phyloP scores from a whole-genome alignment of 2,113 vertebrate species.

The Neodontobutis hainanensis region DNA sequence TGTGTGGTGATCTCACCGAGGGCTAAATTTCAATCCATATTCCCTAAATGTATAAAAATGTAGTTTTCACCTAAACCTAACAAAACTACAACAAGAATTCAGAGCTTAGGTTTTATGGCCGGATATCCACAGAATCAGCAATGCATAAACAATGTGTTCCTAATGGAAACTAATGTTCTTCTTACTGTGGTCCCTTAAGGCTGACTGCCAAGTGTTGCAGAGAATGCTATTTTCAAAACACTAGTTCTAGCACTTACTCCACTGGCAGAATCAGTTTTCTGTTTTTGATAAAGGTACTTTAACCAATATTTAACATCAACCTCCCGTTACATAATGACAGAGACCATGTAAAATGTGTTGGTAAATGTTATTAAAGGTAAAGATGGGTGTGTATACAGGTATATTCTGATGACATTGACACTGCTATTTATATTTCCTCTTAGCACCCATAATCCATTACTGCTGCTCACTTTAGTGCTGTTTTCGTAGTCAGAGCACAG shows the following conservation, averaged over 20 bases:
- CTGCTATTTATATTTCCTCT: constrained; percentile 22
- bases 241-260: not conserved
- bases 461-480: constrained; percentile 4
- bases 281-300: not conserved
- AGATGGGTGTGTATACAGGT: not conserved
- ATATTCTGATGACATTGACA: constrained; percentile 8
- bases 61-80: no score
- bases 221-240: not conserved
- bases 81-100: no score
- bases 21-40: no score
- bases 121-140: not conserved
- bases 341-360: not conserved
- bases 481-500: constrained; percentile 44
- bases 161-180: not conserved
- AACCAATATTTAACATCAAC: not conserved
- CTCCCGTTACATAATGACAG: not conserved
- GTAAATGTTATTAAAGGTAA: not conserved
- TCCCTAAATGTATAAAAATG: no score
- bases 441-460: not conserved
- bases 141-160: not conserved
- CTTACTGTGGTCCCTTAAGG: not conserved
- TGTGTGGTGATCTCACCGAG: no score
- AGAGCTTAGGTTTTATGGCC: no score
- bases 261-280: not conserved
- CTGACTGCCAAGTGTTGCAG: not conserved